phyloP scores from a whole-genome alignment of 2,888 invertebrate species.

The Sarcophaga variegata region DNA sequence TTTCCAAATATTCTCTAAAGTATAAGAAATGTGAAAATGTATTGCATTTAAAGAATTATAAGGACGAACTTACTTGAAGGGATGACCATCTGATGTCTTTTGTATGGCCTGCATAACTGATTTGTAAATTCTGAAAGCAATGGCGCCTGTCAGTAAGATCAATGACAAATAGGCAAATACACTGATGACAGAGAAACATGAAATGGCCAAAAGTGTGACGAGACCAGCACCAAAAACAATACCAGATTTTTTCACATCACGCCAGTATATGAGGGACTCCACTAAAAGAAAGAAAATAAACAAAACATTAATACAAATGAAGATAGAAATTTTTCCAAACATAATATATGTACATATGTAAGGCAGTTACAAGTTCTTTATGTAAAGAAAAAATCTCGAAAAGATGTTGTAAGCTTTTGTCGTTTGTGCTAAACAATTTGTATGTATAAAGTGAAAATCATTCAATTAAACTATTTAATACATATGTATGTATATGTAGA shows the following conservation, averaged over 20 bases:
- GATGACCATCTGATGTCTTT: constrained; percentile 98
- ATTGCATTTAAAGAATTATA: no score
- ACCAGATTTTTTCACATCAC: constrained; percentile 96
- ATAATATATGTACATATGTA: neutral
- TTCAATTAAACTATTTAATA: no score
- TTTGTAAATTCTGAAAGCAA: constrained; percentile 98
- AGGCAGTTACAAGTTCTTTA: neutral
- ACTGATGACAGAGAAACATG: constrained; percentile 97
- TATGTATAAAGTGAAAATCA: no score
- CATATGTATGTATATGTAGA: no score
- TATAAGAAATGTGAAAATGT: constrained; percentile 26
- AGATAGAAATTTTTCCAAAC: neutral
- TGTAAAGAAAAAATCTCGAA: no score
- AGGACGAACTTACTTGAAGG: constrained; percentile 92
- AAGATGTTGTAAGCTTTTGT: no score
- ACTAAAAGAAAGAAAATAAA: constrained; percentile 85
- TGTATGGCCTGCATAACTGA: constrained; percentile 97
- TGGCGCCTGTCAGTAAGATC: constrained; percentile 91
- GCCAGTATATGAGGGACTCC: constrained; percentile 98
- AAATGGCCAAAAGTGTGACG: constrained; percentile 94
- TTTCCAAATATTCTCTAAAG: constrained; percentile 90
- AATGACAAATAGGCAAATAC: constrained; percentile 96
- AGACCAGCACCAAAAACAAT: constrained; percentile 95
- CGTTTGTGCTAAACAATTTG: no score
- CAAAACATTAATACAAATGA: neutral